Evolutionary conservation across 2,888 invertebrate genomes (phyloP), one percentile per base, ranked within the genome.

Genomic region (Zeuzera pyrina): DNA sequence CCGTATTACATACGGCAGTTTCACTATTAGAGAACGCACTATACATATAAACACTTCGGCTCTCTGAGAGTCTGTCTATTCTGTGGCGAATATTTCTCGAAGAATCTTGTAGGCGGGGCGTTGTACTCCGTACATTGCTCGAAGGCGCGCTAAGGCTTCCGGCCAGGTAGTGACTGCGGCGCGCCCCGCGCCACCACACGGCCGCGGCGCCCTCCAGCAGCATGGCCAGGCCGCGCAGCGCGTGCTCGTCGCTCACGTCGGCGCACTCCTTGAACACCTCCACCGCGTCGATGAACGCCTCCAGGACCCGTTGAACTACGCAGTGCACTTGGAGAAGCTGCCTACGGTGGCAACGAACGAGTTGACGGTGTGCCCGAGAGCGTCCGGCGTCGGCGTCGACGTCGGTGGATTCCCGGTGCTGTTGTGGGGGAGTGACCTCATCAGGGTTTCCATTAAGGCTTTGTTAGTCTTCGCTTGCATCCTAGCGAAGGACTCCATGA

Each of bases 151-250:
- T 3, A 39, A 2, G 1, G 42, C 42, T 4, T 33, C 36, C n/a
- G 12, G 3, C 37, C 43, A 42, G 3, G 30, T 26, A 4, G 16
- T 10, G 5, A 33, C 27, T 3, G 21, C 10, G 5, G n/a, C 12
- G 11, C 29, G 30, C 31, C 2, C 47, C 44, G 5, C 33, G 39
- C 36, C 36, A 44, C 43, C 45, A 48, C 3, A 43, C 29, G 2
- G 45, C 44, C 3, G 44, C 48, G 8, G 42, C 38, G 6, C 39
- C 45, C 5, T 23, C 21, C 5, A 47, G 32, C 15, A 49, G 19
- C 42, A 47, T 45, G 0, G 42, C 40, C 0, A 49, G 26, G 2
- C 45, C 46, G 3, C 42, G 38, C 1, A 47, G 34, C 0, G 43
- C 42, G 15, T 41, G 34, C 3, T 39, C 39, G 12, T 49, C 45